Conservation (phyloP, 1,140 invertebrate species). For the Littorina saxatilis region DNA sequence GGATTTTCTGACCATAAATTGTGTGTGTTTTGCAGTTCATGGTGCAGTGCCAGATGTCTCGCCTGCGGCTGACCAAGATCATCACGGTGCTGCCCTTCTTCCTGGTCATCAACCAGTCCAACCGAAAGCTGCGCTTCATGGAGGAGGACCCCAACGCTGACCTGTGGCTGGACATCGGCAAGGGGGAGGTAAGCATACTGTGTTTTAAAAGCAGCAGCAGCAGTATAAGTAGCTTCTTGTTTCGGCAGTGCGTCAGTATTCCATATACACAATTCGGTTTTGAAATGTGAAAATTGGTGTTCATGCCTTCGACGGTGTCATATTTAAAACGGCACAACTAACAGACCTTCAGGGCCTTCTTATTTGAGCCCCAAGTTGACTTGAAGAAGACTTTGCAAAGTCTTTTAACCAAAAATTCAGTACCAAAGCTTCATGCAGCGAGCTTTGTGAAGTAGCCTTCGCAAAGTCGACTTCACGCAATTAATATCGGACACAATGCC, state of each 20-base stretch:
- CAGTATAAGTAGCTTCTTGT: too few relatives aligned
- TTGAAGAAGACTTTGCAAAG: too few relatives aligned
- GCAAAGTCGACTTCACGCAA: too few relatives aligned
- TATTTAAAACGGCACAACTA: too few relatives aligned
- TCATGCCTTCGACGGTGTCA: background rate
- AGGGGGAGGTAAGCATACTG: slow-evolving; percentile 79
- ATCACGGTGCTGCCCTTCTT: slow-evolving; percentile 73
- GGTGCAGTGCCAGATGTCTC: slow-evolving; percentile 71
- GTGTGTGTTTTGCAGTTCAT: slow-evolving; percentile 75
- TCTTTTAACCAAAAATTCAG: too few relatives aligned
- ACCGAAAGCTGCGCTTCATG: slow-evolving; percentile 85
- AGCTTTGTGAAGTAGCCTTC: too few relatives aligned
- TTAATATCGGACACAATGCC: too few relatives aligned
- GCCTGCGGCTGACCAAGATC: slow-evolving; percentile 70
- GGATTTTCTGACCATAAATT: too few relatives aligned
- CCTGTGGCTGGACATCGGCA: slow-evolving; percentile 86
- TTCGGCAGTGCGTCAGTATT: background rate
- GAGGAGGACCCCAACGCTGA: slow-evolving; percentile 90
- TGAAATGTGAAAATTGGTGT: background rate
- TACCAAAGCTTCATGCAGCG: too few relatives aligned
- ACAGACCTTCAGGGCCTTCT: too few relatives aligned
- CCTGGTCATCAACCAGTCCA: slow-evolving; percentile 78
- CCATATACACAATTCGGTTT: background rate
- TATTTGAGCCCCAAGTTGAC: too few relatives aligned
- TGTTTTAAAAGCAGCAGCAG: too few relatives aligned